phyloP scores from a whole-genome alignment of 2,888 invertebrate species.

The Apotomis capreana region DNA sequence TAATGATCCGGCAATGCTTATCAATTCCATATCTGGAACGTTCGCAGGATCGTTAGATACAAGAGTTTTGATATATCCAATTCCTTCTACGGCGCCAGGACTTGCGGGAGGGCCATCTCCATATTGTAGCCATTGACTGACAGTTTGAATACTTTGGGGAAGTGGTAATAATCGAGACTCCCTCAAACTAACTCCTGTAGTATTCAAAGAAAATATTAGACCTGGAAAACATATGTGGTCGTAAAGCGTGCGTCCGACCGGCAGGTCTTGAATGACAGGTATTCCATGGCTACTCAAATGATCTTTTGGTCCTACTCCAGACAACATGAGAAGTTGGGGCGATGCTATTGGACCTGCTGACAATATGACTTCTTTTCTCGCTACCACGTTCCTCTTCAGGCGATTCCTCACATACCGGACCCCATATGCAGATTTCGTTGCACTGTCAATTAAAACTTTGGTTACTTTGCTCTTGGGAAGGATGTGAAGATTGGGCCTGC shows the following conservation, averaged over 20 bases:
- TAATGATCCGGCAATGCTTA: slow-evolving; percentile 83
- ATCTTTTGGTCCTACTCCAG: slow-evolving; percentile 86
- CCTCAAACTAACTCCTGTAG: slow-evolving; percentile 55
- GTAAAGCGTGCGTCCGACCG: slow-evolving; percentile 85
- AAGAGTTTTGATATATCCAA: slow-evolving; percentile 85
- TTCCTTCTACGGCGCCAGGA: slow-evolving; percentile 85
- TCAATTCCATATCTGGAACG: slow-evolving; percentile 88
- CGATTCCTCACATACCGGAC: slow-evolving; percentile 79
- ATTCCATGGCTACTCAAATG: slow-evolving; percentile 82
- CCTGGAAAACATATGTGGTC: slow-evolving; percentile 86
- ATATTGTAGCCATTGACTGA: slow-evolving; percentile 59
- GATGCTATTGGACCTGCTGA: slow-evolving; percentile 91
- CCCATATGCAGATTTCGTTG: slow-evolving; percentile 78
- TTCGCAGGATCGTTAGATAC: slow-evolving; percentile 74
- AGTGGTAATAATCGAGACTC: slow-evolving; percentile 55
- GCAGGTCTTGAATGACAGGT: slow-evolving; percentile 82
- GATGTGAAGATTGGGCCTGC: slow-evolving; percentile 83
- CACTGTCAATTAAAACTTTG: slow-evolving; percentile 78
- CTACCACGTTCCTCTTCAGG: slow-evolving; percentile 71
- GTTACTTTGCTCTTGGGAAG: slow-evolving; percentile 81
- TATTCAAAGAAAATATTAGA: slow-evolving; percentile 85
- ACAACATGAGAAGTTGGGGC: slow-evolving; percentile 92
- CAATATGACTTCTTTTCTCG: slow-evolving; percentile 87
- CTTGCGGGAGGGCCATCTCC: slow-evolving; percentile 76
- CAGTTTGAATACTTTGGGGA: slow-evolving; percentile 47